Conservation (phyloP, 2,113 vertebrate genomes). For the Callithrix jacchus region DNA sequence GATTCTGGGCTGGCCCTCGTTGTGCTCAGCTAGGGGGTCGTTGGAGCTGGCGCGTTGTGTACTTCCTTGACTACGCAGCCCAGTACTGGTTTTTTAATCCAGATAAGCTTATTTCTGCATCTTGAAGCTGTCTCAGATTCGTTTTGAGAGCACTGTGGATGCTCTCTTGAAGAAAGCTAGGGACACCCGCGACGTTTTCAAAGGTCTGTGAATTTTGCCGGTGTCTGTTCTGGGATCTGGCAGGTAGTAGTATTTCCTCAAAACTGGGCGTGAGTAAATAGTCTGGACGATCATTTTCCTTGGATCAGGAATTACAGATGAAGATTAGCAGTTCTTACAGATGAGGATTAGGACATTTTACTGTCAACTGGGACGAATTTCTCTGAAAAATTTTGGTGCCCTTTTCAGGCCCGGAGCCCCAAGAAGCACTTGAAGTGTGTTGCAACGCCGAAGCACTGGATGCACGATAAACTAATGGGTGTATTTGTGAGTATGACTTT, state of each 20-base stretch:
- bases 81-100: neutral
- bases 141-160: neutral
- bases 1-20: too few species aligned
- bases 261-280: neutral
- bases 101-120: too few species aligned
- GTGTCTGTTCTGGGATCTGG: neutral
- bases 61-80: neutral
- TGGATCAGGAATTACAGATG: neutral
- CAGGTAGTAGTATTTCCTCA: neutral
- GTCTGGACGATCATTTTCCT: neutral
- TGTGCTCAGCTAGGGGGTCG: too few species aligned
- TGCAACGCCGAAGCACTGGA: constrained; percentile 92
- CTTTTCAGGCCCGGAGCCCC: too few species aligned
- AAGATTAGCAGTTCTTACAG: neutral
- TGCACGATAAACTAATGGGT: constrained; percentile 94
- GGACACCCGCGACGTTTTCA: neutral
- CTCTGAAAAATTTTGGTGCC: neutral
- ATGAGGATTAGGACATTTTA: neutral
- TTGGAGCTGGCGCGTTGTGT: too few species aligned
- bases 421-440: constrained; percentile 96
- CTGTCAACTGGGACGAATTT: neutral
- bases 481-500: constrained; percentile 89
- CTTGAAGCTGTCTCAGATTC: neutral
- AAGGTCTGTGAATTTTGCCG: neutral
- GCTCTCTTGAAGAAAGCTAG: neutral